Conservation (phyloP, 35 echinoderm and acorn worm genomes). For the Lytechinus pictus region DNA sequence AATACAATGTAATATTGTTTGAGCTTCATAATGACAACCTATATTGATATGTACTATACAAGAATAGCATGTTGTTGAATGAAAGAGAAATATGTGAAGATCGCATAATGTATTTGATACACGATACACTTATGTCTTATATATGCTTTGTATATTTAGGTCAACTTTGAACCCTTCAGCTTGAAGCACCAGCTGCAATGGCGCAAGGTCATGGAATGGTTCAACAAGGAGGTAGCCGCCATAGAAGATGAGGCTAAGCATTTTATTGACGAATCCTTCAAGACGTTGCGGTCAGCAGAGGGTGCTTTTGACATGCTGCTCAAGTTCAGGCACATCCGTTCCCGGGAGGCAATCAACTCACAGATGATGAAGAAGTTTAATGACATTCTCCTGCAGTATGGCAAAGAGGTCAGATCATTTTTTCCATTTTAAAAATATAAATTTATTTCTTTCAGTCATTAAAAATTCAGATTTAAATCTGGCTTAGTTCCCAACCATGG, state of each 20-base stretch:
- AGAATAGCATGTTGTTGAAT: too few species aligned
- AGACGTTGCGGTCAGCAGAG: conserved; percentile 87
- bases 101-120: too few species aligned
- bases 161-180: conserved; percentile 93
- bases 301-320: conserved; percentile 97
- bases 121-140: too few species aligned
- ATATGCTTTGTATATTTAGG: conserved; percentile 41
- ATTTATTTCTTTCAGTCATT: too few species aligned
- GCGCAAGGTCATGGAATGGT: conserved; percentile 99
- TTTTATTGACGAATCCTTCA: conserved; percentile 99
- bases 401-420: conserved; percentile 85
- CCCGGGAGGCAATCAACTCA: conserved; percentile 94
- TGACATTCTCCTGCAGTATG: conserved; percentile 98
- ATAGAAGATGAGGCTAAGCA: conserved; percentile 99
- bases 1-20: too few species aligned
- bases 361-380: conserved; percentile 99
- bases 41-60: too few species aligned
- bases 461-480: too few species aligned
- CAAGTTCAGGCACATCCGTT: conserved; percentile 93
- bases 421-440: too few species aligned
- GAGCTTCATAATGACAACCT: too few species aligned
- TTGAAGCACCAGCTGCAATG: conserved; percentile 91
- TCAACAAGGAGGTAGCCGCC: conserved; percentile 94
- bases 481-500: too few species aligned
- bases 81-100: too few species aligned